Base-by-base conservation (phyloP, 2,113 vertebrate genomes). In the Leiothrix lutea region DNA sequence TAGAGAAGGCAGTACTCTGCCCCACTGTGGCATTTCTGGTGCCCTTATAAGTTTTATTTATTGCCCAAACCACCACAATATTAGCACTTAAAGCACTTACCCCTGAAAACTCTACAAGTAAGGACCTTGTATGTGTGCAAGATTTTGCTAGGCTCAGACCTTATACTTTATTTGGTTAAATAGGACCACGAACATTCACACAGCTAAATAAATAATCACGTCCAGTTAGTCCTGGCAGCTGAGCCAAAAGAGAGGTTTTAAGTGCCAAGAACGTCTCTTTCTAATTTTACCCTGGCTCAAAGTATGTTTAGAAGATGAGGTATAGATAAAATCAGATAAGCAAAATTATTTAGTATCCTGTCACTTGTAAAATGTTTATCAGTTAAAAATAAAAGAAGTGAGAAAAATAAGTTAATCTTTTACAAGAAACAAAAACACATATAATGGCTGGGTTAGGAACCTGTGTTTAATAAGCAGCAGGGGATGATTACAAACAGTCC, bases 241-340 rank as follows among this genome's bases (percentile, higher is more conserved):
- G 57, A 87, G 80, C 57, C 73, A 87, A 88, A 79, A 26, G 45
- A 74, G 92, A 72, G 74, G 29, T 84, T 72, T 92, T 29, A 90
- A 91, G 74, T 93, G 92, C 93, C 85, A 91, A 82, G 88, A 90
- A 88, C 75, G 71, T 95, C 86, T 92, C 74, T 80, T 95, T 95
- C 88, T 94, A 96, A 93, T 92, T 95, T 93, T 92, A 86, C 51
- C 71, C 75, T 94, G 82, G 82, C 91, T 95, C 58, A 31, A 88
- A 88, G 33, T 80, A 23, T 82, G 90, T 94, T 95, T 95, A 77
- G 62, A 80, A 91, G 81, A 94, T 89, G 72, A 89, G 33, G 31
- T 87, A 75, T 24, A 94, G 94, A 96, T 92, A 95, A 94, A 85
- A 95, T 72, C 80, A 85, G 93, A 92, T 88, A 80, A 75, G 73